Evolutionary conservation across 2,113 vertebrate species (phyloP), one percentile per base, ranked within the genome.

Genomic region (Cryptomyrus ogoouensis): DNA sequence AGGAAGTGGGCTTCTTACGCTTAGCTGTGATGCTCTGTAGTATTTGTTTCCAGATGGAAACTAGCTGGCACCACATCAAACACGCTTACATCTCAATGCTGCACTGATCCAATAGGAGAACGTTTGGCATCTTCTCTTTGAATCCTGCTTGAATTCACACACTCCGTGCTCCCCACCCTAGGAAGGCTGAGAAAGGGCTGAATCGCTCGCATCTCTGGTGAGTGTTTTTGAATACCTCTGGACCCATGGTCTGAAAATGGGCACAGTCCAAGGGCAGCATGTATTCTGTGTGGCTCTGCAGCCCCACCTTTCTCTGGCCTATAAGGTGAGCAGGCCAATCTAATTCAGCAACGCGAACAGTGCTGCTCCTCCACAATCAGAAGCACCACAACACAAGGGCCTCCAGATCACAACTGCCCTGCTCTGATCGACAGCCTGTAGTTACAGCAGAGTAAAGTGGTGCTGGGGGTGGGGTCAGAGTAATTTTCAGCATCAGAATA

Each of bases 401-500:
- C 74, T 27, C n/a, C 70, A 17, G 24, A 39, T 35, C 88, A 74
- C 46, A 80, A 19, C n/a, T 56, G 86, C 31, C 3, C 27, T 35
- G 49, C 86, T 56, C 49, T 39, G 50, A 87, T 35, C 31, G 50
- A 53, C 86, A 56, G 86, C 49, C 52, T 87, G 86, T 53, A 19
- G 49, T 87, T 87, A 87, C 31, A 87, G 50, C 50, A 35, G 46
- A 87, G 85, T 52, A 53, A 21, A 50, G 86, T 50, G 86, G 83
- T 8, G 77, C 19, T 83, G 10, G 12, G 5, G 53, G 12, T 24
- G n/a, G 42, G 86, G 21, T 24, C 87, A 70, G 39, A 58, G 27
- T 80, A 4, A 89, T 80, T 89, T 89, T 80, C 88, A 80, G 88
- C 70, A 80, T 77, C 66, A 39, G 88, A 49, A 53, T 83, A 83